Evolutionary conservation across 2,113 vertebrate species (phyloP), one percentile per base, ranked within the genome.

Genomic region (Tretioscincus oriximinensis): DNA sequence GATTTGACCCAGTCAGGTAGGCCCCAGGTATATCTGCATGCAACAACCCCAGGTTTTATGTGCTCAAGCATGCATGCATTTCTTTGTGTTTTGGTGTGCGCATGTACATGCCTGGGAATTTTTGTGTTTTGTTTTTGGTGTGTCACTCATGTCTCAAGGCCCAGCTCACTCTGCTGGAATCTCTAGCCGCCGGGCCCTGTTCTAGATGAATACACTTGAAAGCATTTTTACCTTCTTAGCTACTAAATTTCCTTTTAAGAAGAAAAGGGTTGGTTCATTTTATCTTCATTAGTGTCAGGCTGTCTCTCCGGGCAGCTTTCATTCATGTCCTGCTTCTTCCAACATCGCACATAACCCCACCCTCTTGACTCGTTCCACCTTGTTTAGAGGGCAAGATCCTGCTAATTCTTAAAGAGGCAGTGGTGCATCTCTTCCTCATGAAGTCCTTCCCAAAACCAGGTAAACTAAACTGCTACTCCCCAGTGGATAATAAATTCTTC

Each of bases 161-260:
- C 64, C 49, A 81, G 49, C 80, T 81, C 72, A 68, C 64, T 60
- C 64, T 22, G 64, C 72, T 68, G 72, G 80, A 81, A 81, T 81
- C 80, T 75, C 64, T 81, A 68, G 80, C 80, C 31, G 58, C 31
- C 2, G 29, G 80, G 72, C 72, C 31, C 64, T 67, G 72, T 69
- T 81, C 80, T 68, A 81, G 72, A 81, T 81, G 80, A 81, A 81
- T 81, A 81, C 64, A 75, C 73, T 75, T 60, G 51, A 81, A 81
- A 81, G 80, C 72, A 61, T 75, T 81, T 68, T 61, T 47, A 45
- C 72, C 68, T 4, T 29, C 80, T 81, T 75, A 69, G 29, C 64
- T 75, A 75, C 72, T 58, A 67, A 22, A 45, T 75, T 81, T 75
- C 72, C 51, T 35, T 24, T 51, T 12, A 24, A 75, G 31, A 68